Evolutionary conservation across 2,113 vertebrate genomes (phyloP).

Genomic region (Ginglymostoma cirratum): DNA sequence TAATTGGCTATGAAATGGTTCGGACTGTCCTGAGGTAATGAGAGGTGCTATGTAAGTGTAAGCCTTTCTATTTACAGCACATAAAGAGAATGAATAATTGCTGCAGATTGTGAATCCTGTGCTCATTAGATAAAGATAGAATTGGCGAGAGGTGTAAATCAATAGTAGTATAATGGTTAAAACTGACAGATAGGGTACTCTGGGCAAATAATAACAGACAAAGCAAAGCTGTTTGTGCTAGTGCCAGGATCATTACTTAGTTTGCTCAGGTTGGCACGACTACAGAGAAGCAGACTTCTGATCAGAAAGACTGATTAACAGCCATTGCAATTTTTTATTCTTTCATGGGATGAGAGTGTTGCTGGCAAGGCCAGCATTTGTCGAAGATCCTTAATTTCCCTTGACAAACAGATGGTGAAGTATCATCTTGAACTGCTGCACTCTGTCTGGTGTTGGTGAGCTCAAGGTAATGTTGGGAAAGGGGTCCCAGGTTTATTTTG

Average conservation of each 20-base stretch:
- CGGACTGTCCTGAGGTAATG: neutral
- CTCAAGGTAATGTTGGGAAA: neutral
- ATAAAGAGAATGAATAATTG: neutral
- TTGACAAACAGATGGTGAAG: neutral
- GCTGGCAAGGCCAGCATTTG: neutral
- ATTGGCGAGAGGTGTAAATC: neutral
- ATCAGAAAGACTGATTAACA: neutral
- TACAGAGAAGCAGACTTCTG: neutral
- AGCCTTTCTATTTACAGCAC: neutral
- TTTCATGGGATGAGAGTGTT: neutral
- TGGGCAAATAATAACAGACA: neutral
- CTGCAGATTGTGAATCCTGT: neutral
- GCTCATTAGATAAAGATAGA: neutral
- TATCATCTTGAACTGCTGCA: neutral
- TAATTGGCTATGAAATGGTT: neutral
- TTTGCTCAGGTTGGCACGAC: neutral
- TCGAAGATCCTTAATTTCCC: neutral
- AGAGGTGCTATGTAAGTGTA: neutral
- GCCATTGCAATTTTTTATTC: neutral
- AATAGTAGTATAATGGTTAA: slow-evolving; percentile 7
- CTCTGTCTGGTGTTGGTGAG: neutral
- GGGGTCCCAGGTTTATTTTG: neutral
- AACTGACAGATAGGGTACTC: neutral
- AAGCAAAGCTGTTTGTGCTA: neutral
- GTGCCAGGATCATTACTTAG: neutral